Evolutionary conservation across 1,140 invertebrate genomes (phyloP).

Genomic region (Pogonognathellus flavescens): DNA sequence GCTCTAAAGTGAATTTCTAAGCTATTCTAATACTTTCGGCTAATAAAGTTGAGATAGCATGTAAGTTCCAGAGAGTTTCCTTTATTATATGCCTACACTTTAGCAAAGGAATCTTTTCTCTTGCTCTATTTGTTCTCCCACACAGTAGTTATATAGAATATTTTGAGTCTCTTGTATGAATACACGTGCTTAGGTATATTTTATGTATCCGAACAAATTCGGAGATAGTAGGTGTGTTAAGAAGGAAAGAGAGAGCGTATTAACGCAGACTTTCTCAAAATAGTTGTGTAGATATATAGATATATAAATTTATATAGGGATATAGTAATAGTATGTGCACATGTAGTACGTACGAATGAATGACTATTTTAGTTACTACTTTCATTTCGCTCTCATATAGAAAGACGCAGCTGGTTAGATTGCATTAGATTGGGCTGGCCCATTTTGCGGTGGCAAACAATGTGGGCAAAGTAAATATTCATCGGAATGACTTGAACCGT

Average conservation of each 20-base stretch:
- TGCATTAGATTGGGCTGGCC: constrained; percentile 3
- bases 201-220: no score
- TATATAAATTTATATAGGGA: neutral
- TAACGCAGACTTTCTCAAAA: no score
- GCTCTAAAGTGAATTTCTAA: neutral
- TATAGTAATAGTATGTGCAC: neutral
- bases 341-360: neutral
- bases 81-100: neutral
- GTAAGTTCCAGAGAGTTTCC: neutral
- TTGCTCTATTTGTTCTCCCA: neutral
- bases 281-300: neutral
- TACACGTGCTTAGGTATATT: no score
- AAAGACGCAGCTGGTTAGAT: neutral
- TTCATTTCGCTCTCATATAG: neutral
- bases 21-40: neutral
- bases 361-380: constrained; percentile 6
- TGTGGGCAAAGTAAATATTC: constrained; percentile 47
- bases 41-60: neutral
- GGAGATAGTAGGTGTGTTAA: no score
- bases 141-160: no score
- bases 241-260: no score
- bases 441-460: constrained; percentile 26
- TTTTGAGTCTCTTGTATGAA: no score
- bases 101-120: neutral
- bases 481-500: constrained; percentile 49